These are phyloP conservation scores for Oryzias curvinotus DNA, from an alignment of 2,113 vertebrate species.

Conservation along the genomic window DNA sequence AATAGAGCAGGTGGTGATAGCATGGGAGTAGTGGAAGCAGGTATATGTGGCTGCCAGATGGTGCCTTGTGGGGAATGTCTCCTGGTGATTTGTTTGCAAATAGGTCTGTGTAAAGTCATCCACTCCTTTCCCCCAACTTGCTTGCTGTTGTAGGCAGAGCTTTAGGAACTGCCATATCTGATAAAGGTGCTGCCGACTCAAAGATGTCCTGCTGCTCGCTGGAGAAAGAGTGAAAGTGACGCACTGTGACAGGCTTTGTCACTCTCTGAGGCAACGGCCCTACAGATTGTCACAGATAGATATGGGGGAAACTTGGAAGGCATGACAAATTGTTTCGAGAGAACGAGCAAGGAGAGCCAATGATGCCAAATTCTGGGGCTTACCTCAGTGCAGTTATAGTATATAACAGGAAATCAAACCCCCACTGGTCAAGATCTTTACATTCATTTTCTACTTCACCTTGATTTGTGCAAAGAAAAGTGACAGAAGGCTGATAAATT, in stretches of 20 bases:
- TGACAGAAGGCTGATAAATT: not conserved
- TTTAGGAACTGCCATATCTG: conserved; percentile 74
- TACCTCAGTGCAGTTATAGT: conserved; percentile 35
- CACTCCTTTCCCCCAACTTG: conserved; percentile 53
- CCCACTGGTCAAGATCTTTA: conserved; percentile 35
- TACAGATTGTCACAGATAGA: conserved; percentile 74
- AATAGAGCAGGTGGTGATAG: conserved; percentile 60
- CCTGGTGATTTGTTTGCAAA: conserved; percentile 78
- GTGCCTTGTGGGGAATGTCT: conserved; percentile 72
- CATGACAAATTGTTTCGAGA: conserved; percentile 68
- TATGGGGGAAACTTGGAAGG: conserved; percentile 63
- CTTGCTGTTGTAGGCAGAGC: conserved; percentile 58
- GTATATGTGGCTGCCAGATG: conserved; percentile 74
- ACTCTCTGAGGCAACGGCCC: conserved; percentile 66
- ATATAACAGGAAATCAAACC: conserved; percentile 8
- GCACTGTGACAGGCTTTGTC: conserved; percentile 73
- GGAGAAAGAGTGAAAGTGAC: conserved; percentile 61
- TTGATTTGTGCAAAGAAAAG: not conserved
- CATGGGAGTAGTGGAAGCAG: conserved; percentile 61
- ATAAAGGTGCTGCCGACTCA: conserved; percentile 71
- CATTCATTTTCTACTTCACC: conserved; percentile 20
- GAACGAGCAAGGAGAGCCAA: conserved; percentile 45
- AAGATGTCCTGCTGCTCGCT: conserved; percentile 57
- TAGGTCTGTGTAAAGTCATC: conserved; percentile 67
- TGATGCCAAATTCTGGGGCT: conserved; percentile 53